These are phyloP conservation scores for Lutjanus campechanus DNA, from an alignment of 2,797 vertebrate genomes.

Conservation along the genomic window DNA sequence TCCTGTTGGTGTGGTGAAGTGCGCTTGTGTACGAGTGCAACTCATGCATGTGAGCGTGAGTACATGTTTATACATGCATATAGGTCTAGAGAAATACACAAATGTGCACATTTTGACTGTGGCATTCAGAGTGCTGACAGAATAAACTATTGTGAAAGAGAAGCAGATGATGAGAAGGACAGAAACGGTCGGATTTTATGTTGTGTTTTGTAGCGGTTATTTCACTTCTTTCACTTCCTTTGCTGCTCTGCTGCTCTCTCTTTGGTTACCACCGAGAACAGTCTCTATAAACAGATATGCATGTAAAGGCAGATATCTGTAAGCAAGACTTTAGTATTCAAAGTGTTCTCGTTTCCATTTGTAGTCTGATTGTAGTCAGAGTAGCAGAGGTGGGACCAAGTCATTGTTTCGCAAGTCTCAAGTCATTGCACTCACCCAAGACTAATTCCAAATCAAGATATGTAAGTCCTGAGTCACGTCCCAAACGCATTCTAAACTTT, in stretches of 20 bases:
- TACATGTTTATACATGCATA: neutral
- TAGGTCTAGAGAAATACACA: neutral
- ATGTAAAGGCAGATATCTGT: no score
- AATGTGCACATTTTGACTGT: neutral
- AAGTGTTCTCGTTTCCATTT: no score
- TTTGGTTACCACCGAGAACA: neutral
- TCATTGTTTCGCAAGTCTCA: no score
- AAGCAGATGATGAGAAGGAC: neutral
- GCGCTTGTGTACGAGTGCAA: neutral
- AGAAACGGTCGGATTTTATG: neutral
- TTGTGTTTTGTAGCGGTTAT: neutral
- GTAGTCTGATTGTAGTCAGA: no score
- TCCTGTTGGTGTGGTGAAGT: slow-evolving; percentile 39
- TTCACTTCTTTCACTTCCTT: slow-evolving; percentile 17
- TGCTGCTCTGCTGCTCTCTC: slow-evolving; percentile 1
- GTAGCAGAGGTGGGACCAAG: no score
- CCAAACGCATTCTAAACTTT: no score
- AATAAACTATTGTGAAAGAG: neutral
- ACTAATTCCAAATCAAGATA: no score
- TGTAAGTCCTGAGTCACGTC: no score
- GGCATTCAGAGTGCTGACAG: no score
- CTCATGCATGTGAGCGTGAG: neutral
- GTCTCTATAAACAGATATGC: no score
- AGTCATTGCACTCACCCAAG: no score
- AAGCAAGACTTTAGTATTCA: no score